Base-by-base conservation (phyloP, 1,140 invertebrate species). In the Drosophila nasuta region DNA sequence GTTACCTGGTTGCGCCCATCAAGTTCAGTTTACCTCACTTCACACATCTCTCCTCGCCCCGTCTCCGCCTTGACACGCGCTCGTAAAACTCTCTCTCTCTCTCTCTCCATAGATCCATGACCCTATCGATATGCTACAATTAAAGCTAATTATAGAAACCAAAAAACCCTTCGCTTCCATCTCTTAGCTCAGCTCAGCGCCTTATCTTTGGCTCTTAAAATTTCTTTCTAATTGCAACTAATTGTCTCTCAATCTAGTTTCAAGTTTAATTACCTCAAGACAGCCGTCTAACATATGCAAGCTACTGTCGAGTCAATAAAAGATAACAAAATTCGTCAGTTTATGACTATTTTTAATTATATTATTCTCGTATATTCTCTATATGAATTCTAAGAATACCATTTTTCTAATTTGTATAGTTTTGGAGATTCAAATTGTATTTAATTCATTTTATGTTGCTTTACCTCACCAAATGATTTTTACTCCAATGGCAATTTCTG, bases 221-320 rank as follows among this genome's bases (percentile, higher is more conserved):
- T 62, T 51, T 67, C 48, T 38, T 46, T 71, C 82, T 86, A 86
- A 86, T 86, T 86, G 79, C 82, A 54, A 49, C 82, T 85, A 85
- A 85, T 85, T 86, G 71, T 63, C 35, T 63, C 35, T 3, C 70
- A 72, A 82, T 82, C 66, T 64, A 76, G 59, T 76, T 75, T 70
- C 10, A 2, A 25, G 49, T 69, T 77, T 71, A 78, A 80, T 73
- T 51, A 45, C 66, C 33, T 38, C 11, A 33, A 10, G 41, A 58
- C 41, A 15, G 13, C 2, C 35, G 30, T 33, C 8, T 38, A 38
- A 10, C 5, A 25, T 30, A 8, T 43, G 51, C 28, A 11, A 38
- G 72, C 79, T 81, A 82, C 74, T 69, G 68, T 65, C 11, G 13
- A 15, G n/a, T 63, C 49, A 13, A 64, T 64, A 64, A 56, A 43